A percentile compares a stretch with the other conserved stretches of the same genome.
Evolutionary conservation across 2,113 vertebrate genomes (phyloP).

Genomic region (Anarrhichthys ocellatus): DNA sequence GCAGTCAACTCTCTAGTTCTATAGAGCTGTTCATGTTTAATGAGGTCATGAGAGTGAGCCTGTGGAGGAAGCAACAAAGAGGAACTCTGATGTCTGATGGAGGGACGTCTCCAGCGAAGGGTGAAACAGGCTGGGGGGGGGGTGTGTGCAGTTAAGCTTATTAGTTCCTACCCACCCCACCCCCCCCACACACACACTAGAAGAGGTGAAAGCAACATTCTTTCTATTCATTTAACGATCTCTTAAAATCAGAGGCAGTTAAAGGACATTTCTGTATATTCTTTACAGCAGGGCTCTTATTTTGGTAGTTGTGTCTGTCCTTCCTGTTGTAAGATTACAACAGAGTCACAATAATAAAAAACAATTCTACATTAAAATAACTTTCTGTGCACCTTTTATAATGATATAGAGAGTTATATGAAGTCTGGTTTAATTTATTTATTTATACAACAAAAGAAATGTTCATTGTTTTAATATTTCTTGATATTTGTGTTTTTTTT

Average conservation of each 20-base stretch:
- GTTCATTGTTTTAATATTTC: no score
- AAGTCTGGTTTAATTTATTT: not conserved
- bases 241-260: not conserved
- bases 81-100: no score
- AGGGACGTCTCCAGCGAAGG: constrained; percentile 20
- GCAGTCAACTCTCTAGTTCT: no score
- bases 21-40: no score
- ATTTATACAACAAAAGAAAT: not conserved
- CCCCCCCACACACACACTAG: not conserved
- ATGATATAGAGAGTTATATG: not conserved
- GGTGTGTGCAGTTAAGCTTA: constrained; percentile 62
- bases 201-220: not conserved
- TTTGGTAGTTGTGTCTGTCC: not conserved
- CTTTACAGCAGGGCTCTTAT: not conserved
- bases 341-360: not conserved
- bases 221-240: not conserved
- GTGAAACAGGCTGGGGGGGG: constrained; percentile 32
- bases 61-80: no score
- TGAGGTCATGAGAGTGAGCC: no score
- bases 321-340: not conserved
- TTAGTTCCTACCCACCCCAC: constrained; percentile 69
- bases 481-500: no score
- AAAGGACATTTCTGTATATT: not conserved
- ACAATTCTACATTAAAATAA: not conserved
- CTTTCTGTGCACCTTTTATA: no score